Conservation (phyloP, 2,113 vertebrate species). For the Atherinomorus stipes region DNA sequence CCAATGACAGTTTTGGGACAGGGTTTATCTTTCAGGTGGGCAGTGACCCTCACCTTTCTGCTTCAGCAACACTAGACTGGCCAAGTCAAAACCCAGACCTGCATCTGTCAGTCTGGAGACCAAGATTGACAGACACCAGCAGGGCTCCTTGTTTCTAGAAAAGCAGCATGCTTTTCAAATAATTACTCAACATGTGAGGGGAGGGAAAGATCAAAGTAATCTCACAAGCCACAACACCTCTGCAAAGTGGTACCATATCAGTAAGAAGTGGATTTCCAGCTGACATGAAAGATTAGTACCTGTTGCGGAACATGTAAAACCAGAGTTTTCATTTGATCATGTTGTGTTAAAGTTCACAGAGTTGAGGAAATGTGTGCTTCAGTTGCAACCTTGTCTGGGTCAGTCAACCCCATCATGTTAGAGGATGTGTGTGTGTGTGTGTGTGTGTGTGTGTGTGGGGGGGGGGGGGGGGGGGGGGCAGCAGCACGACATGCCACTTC, state of each 20-base stretch:
- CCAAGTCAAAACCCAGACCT: too few relatives aligned
- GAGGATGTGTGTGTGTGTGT: slow-evolving; percentile 16
- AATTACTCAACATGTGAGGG: not conserved
- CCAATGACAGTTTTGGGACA: too few relatives aligned
- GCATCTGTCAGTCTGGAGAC: too few relatives aligned
- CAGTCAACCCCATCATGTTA: not conserved
- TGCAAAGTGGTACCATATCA: slow-evolving; percentile 4
- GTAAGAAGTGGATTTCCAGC: slow-evolving; percentile 46
- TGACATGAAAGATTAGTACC: slow-evolving; percentile 9
- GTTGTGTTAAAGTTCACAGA: not conserved
- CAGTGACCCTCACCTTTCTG: too few relatives aligned
- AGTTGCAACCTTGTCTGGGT: slow-evolving; percentile 13
- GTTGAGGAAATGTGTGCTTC: not conserved
- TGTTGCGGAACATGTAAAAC: not conserved
- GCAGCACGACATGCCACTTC: slow-evolving; percentile 42
- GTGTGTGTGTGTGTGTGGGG: slow-evolving; percentile 15
- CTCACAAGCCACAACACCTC: slow-evolving; percentile 19
- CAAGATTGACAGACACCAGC: not conserved
- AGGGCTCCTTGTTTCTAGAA: slow-evolving; percentile 3
- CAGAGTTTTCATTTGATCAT: slow-evolving; percentile 37
- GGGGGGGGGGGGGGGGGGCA: too few relatives aligned
- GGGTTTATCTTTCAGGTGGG: too few relatives aligned
- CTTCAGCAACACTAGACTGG: too few relatives aligned
- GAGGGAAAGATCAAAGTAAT: slow-evolving; percentile 25
- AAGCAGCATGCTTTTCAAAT: slow-evolving; percentile 1